Evolutionary conservation across 2,888 invertebrate genomes (phyloP), one percentile per base, ranked within the genome.

Genomic region (Oscheius sp.): DNA sequence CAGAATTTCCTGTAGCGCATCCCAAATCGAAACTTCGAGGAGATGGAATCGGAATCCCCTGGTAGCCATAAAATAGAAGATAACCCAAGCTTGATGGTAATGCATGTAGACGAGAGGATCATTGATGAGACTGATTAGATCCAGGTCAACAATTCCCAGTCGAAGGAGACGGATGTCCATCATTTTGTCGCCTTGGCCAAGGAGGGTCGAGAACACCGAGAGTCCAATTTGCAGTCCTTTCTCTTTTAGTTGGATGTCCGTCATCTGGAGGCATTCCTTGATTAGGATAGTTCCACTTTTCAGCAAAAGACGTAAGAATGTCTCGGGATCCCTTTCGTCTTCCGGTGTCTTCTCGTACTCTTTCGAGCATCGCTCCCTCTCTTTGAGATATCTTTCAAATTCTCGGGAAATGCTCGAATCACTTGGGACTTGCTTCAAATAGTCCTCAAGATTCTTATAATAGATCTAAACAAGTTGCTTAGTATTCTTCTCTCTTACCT

Each of bases 111-210:
- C 29, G 21, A 59, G 59, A 7, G 29, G 35, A 29, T 59, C 29
- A n/a, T 59, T 59, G 41, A 59, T 29, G 29, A 59, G 29, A 3
- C 13, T 41, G 41, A 59, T 59, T 35, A 59, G 59, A n/a, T 59
- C 59, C 59, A 59, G 27, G 41, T 59, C 59, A 35, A 59, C 59
- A 13, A 59, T 59, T 59, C 59, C 59, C 35, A 59, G 29, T 59
- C 59, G 23, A 25, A 59, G 59, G 16, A 59, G 59, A n/a, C 59
- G 59, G 41, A 59, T 59, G 0, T 59, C 59, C 59, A 59, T 2
- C 5, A 41, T 3, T 6, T 27, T 35, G 59, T 18, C 35, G 2
- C 59, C 59, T 6, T 35, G n/a, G 6, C 59, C 59, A 21, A 55
- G 56, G 21, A 55, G 56, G 21, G 56, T 55, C 13, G 27, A 55